Evolutionary conservation across 2,888 invertebrate genomes (phyloP), one percentile per base, ranked within the genome.

Genomic region (Cephus nigrinus): DNA sequence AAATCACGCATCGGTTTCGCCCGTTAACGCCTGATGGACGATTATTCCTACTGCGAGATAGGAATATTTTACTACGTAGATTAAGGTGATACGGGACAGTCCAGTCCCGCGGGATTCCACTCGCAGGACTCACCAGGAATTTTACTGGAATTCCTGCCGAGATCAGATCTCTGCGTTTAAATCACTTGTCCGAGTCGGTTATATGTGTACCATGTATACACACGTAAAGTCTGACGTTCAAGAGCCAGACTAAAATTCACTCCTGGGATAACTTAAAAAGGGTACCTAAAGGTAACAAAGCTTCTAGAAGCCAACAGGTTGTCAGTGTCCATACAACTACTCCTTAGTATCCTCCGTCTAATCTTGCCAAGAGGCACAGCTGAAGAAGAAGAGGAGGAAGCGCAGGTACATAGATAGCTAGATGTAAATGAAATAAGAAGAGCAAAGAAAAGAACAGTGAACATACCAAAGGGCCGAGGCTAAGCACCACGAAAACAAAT

Each of bases 401-500:
- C 40, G 40, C 40, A 40, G 40, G 40, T 40, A 40, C 40, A 40
- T 40, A 40, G 40, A 40, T 15, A 40, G 40, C 40, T 40, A 40
- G 40, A 40, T 40, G 40, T 40, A 40, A 40, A 40, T 15, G n/a
- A 23, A 71, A 71, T 71, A 31, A 71, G 72, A 33, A 12, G 72
- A 72, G 72, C n/a, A 72, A 40, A 73, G 32, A 32, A 34, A 31
- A n/a, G 55, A 12, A 35, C 69, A 68, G 69, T 31, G 36, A 73
- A 55, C 77, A 77, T 69, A 69, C 71, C 71, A 5, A 12, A 30
- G 71, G 23, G 40, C 40, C 40, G 76, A 75, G 35, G 81, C 82
- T 78, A 78, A 82, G 81, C 83, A 82, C 84, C 83, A 83, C 84
- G 87, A 88, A 88, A 88, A 88, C 87, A 87, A 88, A 88, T 87